phyloP scores from a whole-genome alignment of 2,888 invertebrate genomes.

The Rhyacophila evoluta region DNA sequence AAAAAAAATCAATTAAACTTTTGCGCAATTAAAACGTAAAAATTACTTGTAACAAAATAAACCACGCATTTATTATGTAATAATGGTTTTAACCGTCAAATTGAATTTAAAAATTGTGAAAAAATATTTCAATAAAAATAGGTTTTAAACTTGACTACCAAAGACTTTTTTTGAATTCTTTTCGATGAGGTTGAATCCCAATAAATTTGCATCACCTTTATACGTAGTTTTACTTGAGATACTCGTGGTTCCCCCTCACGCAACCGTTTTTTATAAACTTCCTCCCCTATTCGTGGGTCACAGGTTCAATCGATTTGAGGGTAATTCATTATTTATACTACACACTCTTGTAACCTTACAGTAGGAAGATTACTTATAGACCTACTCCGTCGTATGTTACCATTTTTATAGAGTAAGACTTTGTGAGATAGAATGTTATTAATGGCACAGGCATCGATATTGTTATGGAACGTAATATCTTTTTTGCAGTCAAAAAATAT shows the following conservation, averaged over 20 bases:
- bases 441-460: too few relatives aligned
- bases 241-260: conserved; percentile 26
- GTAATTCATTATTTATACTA: conserved; percentile 52
- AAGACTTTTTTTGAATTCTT: conserved; percentile 29
- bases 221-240: conserved; percentile 26
- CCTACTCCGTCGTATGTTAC: conserved; percentile 5
- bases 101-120: not conserved
- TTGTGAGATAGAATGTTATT: conserved; percentile 12
- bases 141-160: not conserved
- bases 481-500: too few relatives aligned
- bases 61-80: too few relatives aligned
- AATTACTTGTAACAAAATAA: too few relatives aligned
- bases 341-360: conserved; percentile 29
- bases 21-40: too few relatives aligned
- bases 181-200: conserved; percentile 44
- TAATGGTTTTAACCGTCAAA: too few relatives aligned
- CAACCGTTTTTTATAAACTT: conserved; percentile 45
- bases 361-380: too few relatives aligned
- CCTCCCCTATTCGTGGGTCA: conserved; percentile 36
- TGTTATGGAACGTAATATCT: too few relatives aligned
- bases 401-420: conserved; percentile 35
- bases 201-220: conserved; percentile 47
- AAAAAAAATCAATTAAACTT: too few relatives aligned
- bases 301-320: conserved; percentile 49
- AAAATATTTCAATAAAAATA: not conserved